These are phyloP conservation scores for Calameuta filiformis DNA, from an alignment of 2,888 invertebrate genomes.

Conservation along the genomic window DNA sequence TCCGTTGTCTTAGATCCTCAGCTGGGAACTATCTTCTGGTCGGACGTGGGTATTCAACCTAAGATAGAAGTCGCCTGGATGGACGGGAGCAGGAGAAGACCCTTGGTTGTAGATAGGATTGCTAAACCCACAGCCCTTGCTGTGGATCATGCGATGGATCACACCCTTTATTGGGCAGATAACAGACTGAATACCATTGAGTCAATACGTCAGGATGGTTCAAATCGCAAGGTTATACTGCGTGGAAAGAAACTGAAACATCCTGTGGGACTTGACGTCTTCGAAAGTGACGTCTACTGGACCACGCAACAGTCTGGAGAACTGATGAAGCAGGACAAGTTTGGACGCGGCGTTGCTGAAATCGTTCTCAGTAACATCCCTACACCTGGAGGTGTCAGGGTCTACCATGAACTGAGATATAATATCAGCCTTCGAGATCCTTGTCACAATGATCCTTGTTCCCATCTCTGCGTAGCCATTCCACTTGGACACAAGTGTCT, in stretches of 20 bases:
- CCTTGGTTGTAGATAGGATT: conserved; percentile 84
- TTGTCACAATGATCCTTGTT: conserved; percentile 81
- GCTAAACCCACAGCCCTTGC: conserved; percentile 90
- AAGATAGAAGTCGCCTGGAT: conserved; percentile 97
- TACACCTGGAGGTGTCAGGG: conserved; percentile 88
- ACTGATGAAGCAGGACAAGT: conserved; percentile 92
- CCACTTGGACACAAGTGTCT: conserved; percentile 90
- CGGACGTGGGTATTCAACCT: conserved; percentile 89
- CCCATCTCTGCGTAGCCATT: conserved; percentile 92
- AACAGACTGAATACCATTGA: conserved; percentile 92
- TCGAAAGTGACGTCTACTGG: conserved; percentile 94
- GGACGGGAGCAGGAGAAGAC: conserved; percentile 91
- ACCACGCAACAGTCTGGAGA: conserved; percentile 90
- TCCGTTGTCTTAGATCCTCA: conserved; percentile 90
- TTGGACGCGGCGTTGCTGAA: conserved; percentile 92
- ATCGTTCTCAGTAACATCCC: conserved; percentile 84
- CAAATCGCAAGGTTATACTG: conserved; percentile 77
- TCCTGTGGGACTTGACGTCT: conserved; percentile 91
- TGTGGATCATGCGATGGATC: conserved; percentile 90
- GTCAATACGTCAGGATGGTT: conserved; percentile 84
- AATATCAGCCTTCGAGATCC: conserved; percentile 78
- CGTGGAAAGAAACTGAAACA: conserved; percentile 81
- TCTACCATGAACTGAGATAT: conserved; percentile 86
- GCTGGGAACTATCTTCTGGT: conserved; percentile 90
- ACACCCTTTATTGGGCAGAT: conserved; percentile 95